phyloP scores from a whole-genome alignment of 2,888 invertebrate species.

The Hedya salicella region DNA sequence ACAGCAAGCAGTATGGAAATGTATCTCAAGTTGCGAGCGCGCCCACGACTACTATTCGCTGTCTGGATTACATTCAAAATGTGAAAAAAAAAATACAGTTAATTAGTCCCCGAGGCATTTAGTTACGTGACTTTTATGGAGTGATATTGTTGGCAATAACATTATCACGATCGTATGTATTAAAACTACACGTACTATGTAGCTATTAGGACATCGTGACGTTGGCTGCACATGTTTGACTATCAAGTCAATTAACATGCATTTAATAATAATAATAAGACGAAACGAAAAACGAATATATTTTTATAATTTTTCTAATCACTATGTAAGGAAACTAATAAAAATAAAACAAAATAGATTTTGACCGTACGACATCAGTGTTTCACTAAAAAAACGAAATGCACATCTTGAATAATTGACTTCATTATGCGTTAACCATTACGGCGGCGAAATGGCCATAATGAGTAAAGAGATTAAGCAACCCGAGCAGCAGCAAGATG shows the following conservation, averaged over 20 bases:
- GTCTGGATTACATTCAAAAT: background rate
- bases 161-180: background rate
- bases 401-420: background rate
- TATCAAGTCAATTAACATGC: background rate
- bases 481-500: constrained; percentile 59
- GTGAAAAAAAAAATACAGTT: background rate
- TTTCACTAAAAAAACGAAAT: constrained; percentile 4
- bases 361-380: too few relatives aligned
- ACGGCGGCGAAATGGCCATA: constrained; percentile 56
- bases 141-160: background rate
- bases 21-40: constrained; percentile 72
- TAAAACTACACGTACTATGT: background rate
- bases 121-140: constrained; percentile 7
- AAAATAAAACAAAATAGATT: too few relatives aligned
- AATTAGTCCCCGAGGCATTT: background rate
- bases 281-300: background rate
- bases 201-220: background rate
- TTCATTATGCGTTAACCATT: constrained; percentile 40
- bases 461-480: constrained; percentile 67
- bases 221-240: background rate
- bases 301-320: too few relatives aligned
- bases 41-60: constrained; percentile 45
- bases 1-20: constrained; percentile 78
- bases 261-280: background rate
- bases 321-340: too few relatives aligned